phyloP scores from a whole-genome alignment of 1,140 invertebrate genomes.

The Apis florea region DNA sequence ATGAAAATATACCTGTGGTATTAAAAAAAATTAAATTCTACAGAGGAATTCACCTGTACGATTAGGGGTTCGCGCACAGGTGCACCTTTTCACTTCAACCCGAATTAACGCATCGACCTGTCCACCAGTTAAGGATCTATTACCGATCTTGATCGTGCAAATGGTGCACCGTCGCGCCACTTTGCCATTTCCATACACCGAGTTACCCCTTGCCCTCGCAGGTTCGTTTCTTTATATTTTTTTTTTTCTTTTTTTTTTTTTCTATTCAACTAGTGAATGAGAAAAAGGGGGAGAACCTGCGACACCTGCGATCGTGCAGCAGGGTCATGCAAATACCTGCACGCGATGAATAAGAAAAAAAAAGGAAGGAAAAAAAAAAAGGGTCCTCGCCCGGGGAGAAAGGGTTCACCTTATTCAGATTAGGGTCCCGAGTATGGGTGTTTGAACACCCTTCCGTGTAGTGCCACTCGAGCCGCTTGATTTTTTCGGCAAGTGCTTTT shows the following conservation, averaged over 20 bases:
- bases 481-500: slow-evolving; percentile 69
- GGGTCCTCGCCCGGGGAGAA: slow-evolving; percentile 52
- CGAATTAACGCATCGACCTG: slow-evolving; percentile 37
- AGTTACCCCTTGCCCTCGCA: slow-evolving; percentile 40
- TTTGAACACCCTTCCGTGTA: slow-evolving; percentile 62
- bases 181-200: slow-evolving; percentile 68
- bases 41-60: slow-evolving; percentile 32
- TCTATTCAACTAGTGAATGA: slow-evolving; percentile 56
- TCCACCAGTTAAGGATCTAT: slow-evolving; percentile 50
- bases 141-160: slow-evolving; percentile 8
- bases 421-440: slow-evolving; percentile 65
- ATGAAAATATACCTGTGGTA: not conserved
- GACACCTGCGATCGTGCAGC: slow-evolving; percentile 61
- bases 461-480: slow-evolving; percentile 65
- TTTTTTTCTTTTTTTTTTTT: too few species aligned
- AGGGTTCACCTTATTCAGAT: slow-evolving; percentile 77
- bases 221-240: slow-evolving; percentile 35
- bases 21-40: slow-evolving; percentile 11
- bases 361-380: slow-evolving; percentile 67
- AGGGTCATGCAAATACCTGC: slow-evolving; percentile 74
- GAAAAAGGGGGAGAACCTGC: slow-evolving; percentile 9
- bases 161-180: slow-evolving; percentile 46
- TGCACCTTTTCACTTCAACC: not conserved
- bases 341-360: slow-evolving; percentile 70
- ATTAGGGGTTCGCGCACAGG: slow-evolving; percentile 5